phyloP scores from a whole-genome alignment of 2,888 invertebrate species.

The Tipula helvola region DNA sequence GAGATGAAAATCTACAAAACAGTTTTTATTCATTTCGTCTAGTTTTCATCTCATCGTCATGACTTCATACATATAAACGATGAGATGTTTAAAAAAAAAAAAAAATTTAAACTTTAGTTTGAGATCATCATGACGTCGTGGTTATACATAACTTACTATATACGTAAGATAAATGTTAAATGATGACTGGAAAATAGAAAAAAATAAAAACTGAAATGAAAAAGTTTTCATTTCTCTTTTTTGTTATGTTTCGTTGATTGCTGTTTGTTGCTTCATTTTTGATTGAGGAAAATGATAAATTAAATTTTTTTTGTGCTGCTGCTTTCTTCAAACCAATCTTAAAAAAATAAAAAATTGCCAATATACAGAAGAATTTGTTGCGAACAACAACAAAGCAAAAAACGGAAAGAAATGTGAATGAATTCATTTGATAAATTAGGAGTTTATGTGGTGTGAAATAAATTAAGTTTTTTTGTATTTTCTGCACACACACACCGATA shows the following conservation, averaged over 20 bases:
- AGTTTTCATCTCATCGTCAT: background rate
- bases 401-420: background rate
- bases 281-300: background rate
- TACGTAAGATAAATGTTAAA: background rate
- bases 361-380: background rate
- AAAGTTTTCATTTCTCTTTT: background rate
- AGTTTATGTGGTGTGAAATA: constrained; percentile 4
- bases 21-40: background rate
- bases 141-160: background rate
- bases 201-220: background rate
- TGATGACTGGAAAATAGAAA: background rate
- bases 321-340: background rate
- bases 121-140: background rate
- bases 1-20: background rate
- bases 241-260: background rate
- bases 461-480: background rate
- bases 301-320: background rate
- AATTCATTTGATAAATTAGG: constrained; percentile 4
- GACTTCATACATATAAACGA: background rate
- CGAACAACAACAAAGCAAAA: background rate
- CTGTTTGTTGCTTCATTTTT: background rate
- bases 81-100: background rate
- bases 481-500: background rate
- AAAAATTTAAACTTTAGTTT: background rate
- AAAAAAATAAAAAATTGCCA: background rate